Percentiles rank a stretch among this genome's conserved stretches.
Evolutionary conservation across 2,888 invertebrate species (phyloP).

Genomic region (Cantharis flavilabris): DNA sequence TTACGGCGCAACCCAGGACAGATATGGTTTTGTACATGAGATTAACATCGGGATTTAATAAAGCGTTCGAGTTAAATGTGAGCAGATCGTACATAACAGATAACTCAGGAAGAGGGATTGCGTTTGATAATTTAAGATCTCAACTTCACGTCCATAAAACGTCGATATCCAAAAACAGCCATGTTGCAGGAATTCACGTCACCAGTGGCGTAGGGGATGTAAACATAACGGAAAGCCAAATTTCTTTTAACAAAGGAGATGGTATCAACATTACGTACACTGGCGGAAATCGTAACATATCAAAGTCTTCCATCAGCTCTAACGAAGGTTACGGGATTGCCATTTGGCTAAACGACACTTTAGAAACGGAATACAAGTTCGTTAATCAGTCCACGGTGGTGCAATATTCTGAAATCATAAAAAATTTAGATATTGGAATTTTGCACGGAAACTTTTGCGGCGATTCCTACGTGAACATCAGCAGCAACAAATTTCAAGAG

Average conservation of each 20-base stretch:
- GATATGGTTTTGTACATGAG: slow-evolving; percentile 79
- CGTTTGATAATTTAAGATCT: slow-evolving; percentile 88
- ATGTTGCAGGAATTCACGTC: slow-evolving; percentile 90
- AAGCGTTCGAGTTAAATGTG: slow-evolving; percentile 86
- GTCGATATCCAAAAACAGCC: slow-evolving; percentile 83
- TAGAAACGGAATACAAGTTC: slow-evolving; percentile 75
- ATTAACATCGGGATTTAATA: slow-evolving; percentile 74
- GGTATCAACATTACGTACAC: slow-evolving; percentile 95
- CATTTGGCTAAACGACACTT: slow-evolving; percentile 87
- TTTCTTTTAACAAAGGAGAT: slow-evolving; percentile 90
- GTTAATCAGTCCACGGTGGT: slow-evolving; percentile 86
- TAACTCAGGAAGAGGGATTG: slow-evolving; percentile 94
- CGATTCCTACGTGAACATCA: slow-evolving; percentile 85
- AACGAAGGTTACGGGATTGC: slow-evolving; percentile 90
- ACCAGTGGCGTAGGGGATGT: slow-evolving; percentile 91
- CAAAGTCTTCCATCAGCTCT: slow-evolving; percentile 80
- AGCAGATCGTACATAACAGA: slow-evolving; percentile 82
- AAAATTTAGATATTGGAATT: slow-evolving; percentile 87
- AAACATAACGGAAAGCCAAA: slow-evolving; percentile 87
- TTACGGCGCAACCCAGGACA: slow-evolving; percentile 72
- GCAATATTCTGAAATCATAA: slow-evolving; percentile 84
- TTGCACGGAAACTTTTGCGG: slow-evolving; percentile 93
- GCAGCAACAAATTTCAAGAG: slow-evolving; percentile 85
- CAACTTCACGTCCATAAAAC: slow-evolving; percentile 84
- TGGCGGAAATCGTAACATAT: slow-evolving; percentile 92